Conservation (phyloP, 2,888 invertebrate genomes). For the Andrena chrysosceles region DNA sequence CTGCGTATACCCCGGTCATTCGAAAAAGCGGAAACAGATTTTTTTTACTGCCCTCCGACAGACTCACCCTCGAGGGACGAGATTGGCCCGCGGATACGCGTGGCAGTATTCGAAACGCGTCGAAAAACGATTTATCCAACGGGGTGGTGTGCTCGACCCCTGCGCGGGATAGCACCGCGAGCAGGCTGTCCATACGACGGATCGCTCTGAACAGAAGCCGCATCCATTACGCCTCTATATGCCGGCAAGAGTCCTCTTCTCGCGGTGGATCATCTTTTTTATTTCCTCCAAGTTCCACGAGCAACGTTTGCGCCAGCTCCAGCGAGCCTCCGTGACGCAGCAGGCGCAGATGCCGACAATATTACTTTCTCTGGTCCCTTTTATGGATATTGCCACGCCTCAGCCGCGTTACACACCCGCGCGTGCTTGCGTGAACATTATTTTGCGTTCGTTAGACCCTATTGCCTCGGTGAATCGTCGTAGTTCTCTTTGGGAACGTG, state of each 20-base stretch:
- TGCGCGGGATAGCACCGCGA: constrained; percentile 30
- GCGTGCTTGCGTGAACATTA: constrained; percentile 10
- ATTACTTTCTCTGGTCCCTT: constrained; percentile 82
- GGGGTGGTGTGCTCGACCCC: constrained; percentile 22
- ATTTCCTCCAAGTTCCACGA: constrained; percentile 42
- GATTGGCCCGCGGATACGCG: constrained; percentile 27
- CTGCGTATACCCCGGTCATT: constrained; percentile 49
- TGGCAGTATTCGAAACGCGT: constrained; percentile 74
- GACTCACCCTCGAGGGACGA: constrained; percentile 42
- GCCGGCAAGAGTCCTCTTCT: constrained; percentile 37
- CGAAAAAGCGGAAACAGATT: constrained; percentile 74
- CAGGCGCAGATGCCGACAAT: constrained; percentile 81
- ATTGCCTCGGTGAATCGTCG: neutral
- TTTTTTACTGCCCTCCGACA: constrained; percentile 72
- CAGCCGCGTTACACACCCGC: constrained; percentile 61
- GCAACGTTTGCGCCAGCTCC: constrained; percentile 35
- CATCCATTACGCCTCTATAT: constrained; percentile 72
- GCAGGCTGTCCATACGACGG: constrained; percentile 6
- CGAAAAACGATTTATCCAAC: constrained; percentile 73
- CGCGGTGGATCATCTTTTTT: constrained; percentile 61
- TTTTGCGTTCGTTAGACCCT: constrained; percentile 33
- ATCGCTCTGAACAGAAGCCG: constrained; percentile 60
- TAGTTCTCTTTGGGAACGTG: neutral
- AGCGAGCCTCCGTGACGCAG: constrained; percentile 54
- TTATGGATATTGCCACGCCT: constrained; percentile 83